These are phyloP conservation scores for Aromia moschata DNA, from an alignment of 2,888 invertebrate genomes.

Conservation along the genomic window DNA sequence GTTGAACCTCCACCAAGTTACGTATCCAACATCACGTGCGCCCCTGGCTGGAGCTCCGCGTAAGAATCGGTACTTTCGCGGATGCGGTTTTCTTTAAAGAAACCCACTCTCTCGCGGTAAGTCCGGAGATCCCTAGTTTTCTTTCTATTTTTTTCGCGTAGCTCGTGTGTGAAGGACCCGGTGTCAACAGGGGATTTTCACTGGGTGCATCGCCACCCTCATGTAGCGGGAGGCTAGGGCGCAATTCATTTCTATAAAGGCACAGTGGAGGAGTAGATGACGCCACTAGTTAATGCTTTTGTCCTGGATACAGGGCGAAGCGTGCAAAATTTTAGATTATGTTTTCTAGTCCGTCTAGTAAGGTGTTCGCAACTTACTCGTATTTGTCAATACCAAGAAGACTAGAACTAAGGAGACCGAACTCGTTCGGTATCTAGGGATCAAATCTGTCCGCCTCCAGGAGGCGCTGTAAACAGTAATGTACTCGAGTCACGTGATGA, in stretches of 20 bases:
- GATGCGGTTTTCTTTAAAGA: slow-evolving; percentile 49
- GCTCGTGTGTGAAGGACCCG: slow-evolving; percentile 56
- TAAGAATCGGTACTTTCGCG: slow-evolving; percentile 45
- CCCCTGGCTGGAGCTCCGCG: slow-evolving; percentile 35
- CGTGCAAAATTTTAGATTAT: too few relatives aligned
- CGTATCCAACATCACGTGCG: slow-evolving; percentile 5
- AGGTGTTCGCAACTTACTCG: too few relatives aligned
- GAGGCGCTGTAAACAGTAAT: too few relatives aligned
- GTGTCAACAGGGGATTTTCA: slow-evolving; percentile 58
- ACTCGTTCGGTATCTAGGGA: too few relatives aligned
- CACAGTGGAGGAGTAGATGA: slow-evolving; percentile 22
- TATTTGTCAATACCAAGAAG: too few relatives aligned
- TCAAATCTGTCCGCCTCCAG: too few relatives aligned
- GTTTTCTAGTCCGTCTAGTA: too few relatives aligned
- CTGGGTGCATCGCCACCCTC: slow-evolving; percentile 30
- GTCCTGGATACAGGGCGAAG: too few relatives aligned
- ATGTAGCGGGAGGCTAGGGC: slow-evolving; percentile 48
- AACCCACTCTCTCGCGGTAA: slow-evolving; percentile 51
- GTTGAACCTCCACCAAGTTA: background rate
- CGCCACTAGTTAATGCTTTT: too few relatives aligned
- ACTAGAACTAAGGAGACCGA: too few relatives aligned
- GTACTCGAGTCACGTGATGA: too few relatives aligned
- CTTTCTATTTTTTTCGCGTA: slow-evolving; percentile 54
- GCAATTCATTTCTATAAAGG: slow-evolving; percentile 55
- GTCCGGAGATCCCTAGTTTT: slow-evolving; percentile 54